phyloP scores from a whole-genome alignment of 1,140 invertebrate genomes.

The Magallana angulata region DNA sequence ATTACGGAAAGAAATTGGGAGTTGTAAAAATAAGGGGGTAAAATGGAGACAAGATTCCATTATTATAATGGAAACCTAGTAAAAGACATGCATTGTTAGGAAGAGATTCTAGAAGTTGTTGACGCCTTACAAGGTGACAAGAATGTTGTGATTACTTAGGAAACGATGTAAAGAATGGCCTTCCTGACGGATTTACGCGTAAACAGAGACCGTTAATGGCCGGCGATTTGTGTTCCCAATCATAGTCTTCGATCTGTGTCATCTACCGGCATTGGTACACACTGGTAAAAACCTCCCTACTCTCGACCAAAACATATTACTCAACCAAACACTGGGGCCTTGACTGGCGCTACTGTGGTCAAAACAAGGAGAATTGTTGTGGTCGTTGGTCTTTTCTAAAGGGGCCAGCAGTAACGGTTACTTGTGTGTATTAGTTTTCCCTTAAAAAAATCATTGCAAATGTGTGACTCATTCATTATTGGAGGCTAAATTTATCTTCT shows the following conservation, averaged over 20 bases:
- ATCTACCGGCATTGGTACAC: neutral
- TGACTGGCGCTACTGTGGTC: neutral
- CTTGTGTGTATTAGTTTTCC: too few species aligned
- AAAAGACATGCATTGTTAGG: too few species aligned
- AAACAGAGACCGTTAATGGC: neutral
- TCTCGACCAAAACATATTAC: neutral
- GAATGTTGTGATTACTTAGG: neutral
- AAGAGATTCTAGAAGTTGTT: neutral
- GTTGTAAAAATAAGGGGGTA: too few species aligned
- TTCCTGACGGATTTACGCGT: conserved; percentile 3
- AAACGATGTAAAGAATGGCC: neutral
- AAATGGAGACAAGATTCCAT: too few species aligned
- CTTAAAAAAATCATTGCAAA: too few species aligned
- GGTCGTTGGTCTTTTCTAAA: neutral
- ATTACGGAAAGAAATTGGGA: too few species aligned
- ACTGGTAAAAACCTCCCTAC: neutral
- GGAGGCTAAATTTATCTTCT: too few species aligned
- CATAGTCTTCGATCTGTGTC: conserved; percentile 16
- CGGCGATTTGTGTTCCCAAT: conserved; percentile 8
- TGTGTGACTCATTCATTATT: too few species aligned
- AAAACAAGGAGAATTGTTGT: neutral
- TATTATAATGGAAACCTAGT: too few species aligned
- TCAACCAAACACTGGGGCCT: neutral
- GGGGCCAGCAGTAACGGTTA: too few species aligned
- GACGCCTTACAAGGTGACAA: neutral